Evolutionary conservation across 2,888 invertebrate genomes (phyloP).

Genomic region (Chorisops tibialis): DNA sequence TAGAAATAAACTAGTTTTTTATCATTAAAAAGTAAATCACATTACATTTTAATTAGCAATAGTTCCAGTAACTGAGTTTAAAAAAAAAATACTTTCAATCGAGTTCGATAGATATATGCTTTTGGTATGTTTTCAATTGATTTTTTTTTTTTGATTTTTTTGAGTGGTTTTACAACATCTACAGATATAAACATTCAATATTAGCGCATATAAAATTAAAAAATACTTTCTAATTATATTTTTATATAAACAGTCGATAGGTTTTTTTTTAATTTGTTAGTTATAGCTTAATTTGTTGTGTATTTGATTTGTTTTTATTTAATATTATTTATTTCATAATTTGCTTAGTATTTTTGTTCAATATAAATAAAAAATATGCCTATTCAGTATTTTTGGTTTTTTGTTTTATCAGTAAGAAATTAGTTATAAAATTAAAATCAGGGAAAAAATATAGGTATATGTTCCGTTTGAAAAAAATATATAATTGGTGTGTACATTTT

Average conservation of each 20-base stretch:
- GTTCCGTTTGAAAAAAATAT: too few species aligned
- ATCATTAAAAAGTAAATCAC: not conserved
- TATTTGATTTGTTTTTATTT: not conserved
- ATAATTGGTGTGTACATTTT: too few species aligned
- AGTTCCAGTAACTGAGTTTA: not conserved
- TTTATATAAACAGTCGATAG: slow-evolving; percentile 14
- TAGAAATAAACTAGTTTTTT: not conserved
- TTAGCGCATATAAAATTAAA: slow-evolving; percentile 15
- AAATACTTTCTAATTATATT: not conserved
- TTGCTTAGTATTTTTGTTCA: too few species aligned
- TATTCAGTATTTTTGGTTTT: too few species aligned
- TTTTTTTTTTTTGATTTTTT: not conserved
- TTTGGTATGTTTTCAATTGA: not conserved
- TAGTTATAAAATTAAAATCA: too few species aligned
- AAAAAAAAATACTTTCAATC: too few species aligned
- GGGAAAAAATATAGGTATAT: too few species aligned
- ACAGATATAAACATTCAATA: slow-evolving; percentile 3
- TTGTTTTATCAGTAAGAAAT: too few species aligned
- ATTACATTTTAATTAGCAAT: not conserved
- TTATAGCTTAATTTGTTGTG: not conserved
- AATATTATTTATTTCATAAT: too few species aligned
- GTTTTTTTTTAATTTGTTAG: slow-evolving; percentile 1
- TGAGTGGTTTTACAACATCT: too few species aligned
- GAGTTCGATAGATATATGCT: too few species aligned
- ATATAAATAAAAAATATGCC: too few species aligned